These are phyloP conservation scores for Lepisosteus oculatus DNA, from an alignment of 2,113 vertebrate species.

Conservation along the genomic window DNA sequence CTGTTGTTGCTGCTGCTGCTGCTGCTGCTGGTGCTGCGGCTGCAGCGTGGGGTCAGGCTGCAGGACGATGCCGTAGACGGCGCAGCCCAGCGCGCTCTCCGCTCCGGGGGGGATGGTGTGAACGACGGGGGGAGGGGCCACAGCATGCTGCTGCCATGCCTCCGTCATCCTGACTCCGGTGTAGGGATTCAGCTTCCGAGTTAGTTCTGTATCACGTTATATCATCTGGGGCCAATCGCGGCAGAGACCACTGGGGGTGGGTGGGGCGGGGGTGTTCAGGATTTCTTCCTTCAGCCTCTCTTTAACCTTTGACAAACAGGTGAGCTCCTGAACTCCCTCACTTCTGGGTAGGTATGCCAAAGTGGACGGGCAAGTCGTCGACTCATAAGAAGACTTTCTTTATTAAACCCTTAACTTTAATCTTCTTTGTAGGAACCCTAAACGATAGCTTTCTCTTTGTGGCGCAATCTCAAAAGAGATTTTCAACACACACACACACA, in stretches of 20 bases:
- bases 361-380: no score
- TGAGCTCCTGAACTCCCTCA: no score
- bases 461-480: no score
- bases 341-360: no score
- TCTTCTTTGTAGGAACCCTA: no score
- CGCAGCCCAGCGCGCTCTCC: slow-evolving; percentile 86
- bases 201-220: background rate
- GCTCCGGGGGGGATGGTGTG: slow-evolving; percentile 79
- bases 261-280: slow-evolving; percentile 11
- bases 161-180: slow-evolving; percentile 65
- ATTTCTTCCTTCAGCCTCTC: no score
- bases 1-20: slow-evolving; percentile 58
- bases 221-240: slow-evolving; percentile 11
- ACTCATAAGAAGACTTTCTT: no score
- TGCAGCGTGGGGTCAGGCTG: slow-evolving; percentile 76
- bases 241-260: slow-evolving; percentile 26
- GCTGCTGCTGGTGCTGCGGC: slow-evolving; percentile 69
- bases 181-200: slow-evolving; percentile 66
- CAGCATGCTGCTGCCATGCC: slow-evolving; percentile 79
- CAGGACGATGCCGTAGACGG: slow-evolving; percentile 91
- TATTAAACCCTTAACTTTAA: no score
- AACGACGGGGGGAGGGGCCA: slow-evolving; percentile 76
- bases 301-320: no score
- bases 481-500: no score
- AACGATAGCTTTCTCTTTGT: no score